phyloP scores from a whole-genome alignment of 2,888 invertebrate species.

The Callimorpha dominula region DNA sequence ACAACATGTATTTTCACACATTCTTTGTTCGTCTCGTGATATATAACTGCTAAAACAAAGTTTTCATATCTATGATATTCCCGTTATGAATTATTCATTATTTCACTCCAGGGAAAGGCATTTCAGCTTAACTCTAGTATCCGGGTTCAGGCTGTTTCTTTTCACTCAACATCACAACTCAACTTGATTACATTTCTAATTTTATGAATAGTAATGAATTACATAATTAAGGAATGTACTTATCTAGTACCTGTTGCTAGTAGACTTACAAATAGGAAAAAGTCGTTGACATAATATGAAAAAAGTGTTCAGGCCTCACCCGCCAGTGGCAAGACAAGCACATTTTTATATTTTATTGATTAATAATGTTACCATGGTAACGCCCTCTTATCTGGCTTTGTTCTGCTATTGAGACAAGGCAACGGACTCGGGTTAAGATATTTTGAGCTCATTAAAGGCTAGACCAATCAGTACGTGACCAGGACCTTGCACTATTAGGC shows the following conservation, averaged over 20 bases:
- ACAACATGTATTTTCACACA: slow-evolving; percentile 28
- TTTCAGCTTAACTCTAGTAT: neutral
- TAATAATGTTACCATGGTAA: no score
- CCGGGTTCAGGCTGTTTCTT: neutral
- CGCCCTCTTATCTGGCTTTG: no score
- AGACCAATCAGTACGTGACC: neutral
- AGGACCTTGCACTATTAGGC: neutral
- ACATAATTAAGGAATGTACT: neutral
- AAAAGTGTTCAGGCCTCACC: no score
- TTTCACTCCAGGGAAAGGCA: neutral
- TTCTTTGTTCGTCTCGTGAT: slow-evolving; percentile 23
- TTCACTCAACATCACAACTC: no score
- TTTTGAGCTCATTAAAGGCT: neutral
- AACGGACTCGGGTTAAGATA: no score
- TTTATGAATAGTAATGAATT: neutral
- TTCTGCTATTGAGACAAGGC: no score
- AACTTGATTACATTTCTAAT: neutral
- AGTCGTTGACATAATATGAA: neutral
- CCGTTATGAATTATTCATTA: slow-evolving; percentile 24
- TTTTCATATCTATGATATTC: slow-evolving; percentile 2
- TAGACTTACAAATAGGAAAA: neutral
- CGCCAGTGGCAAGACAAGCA: no score
- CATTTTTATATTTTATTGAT: no score
- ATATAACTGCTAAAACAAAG: slow-evolving; percentile 3
- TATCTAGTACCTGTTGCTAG: neutral